Conservation (phyloP, 2,888 invertebrate genomes). For the Axea sp. region DNA sequence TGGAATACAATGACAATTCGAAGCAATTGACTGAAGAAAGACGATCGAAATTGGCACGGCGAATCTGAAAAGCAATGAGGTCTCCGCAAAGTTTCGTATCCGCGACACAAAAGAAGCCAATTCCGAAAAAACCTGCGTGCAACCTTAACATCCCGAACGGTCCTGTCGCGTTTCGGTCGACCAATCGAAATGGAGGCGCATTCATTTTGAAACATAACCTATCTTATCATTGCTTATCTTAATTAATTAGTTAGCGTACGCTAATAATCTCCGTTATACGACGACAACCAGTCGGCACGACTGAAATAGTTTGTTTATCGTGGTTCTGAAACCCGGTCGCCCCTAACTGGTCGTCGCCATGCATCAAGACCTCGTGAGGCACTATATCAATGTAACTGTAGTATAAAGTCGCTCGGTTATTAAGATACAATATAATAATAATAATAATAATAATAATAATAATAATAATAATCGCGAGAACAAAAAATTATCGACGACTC, state of each 20-base stretch:
- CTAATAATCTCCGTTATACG: conserved; percentile 78
- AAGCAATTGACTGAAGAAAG: neutral
- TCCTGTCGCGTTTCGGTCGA: conserved; percentile 26
- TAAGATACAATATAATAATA: conserved; percentile 48
- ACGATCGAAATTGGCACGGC: conserved; percentile 52
- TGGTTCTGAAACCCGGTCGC: neutral
- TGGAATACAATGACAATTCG: neutral
- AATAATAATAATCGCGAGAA: conserved; percentile 48
- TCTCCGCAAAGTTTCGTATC: conserved; percentile 42
- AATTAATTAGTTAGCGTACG: conserved; percentile 63
- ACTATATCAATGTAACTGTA: conserved; percentile 73
- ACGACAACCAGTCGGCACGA: conserved; percentile 65
- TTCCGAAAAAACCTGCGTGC: conserved; percentile 54
- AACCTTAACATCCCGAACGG: conserved; percentile 30
- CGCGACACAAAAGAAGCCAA: conserved; percentile 56
- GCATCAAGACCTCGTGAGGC: conserved; percentile 79
- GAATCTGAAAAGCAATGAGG: conserved; percentile 37
- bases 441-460: no score
- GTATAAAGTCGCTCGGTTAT: conserved; percentile 69
- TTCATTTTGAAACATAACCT: conserved; percentile 42
- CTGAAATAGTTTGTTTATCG: conserved; percentile 1
- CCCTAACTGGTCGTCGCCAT: conserved; percentile 68
- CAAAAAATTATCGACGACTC: conserved; percentile 41
- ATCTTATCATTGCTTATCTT: conserved; percentile 58
- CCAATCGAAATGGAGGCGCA: conserved; percentile 50